Conservation (phyloP, 2,888 invertebrate genomes). For the Melinaea marsaeus region DNA sequence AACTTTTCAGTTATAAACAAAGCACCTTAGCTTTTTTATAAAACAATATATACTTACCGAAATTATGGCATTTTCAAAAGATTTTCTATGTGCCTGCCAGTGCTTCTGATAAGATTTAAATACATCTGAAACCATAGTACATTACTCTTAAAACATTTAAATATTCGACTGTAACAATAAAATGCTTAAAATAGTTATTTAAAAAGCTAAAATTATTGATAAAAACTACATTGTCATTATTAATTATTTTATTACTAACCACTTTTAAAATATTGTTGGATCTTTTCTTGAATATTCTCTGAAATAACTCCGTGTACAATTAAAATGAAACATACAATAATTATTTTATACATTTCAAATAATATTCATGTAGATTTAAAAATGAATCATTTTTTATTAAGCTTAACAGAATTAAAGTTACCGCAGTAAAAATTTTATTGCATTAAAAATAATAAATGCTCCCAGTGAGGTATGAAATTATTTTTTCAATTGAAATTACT, state of each 20-base stretch:
- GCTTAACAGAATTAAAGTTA: constrained; percentile 1
- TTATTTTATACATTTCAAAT: constrained; percentile 1
- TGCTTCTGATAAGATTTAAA: constrained; percentile 31
- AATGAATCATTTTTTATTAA: not conserved
- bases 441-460: not conserved
- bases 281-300: not conserved
- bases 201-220: not conserved
- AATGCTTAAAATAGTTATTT: not conserved
- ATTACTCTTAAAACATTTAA: constrained; percentile 40
- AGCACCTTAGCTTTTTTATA: no score
- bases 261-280: not conserved
- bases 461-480: constrained; percentile 17
- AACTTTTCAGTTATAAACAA: no score
- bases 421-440: not conserved
- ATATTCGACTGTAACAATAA: constrained; percentile 23
- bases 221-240: constrained; percentile 1
- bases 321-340: not conserved
- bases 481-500: not conserved
- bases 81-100: constrained; percentile 42
- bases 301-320: not conserved
- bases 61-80: constrained; percentile 43
- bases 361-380: not conserved
- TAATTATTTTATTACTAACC: no score
- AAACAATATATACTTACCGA: constrained; percentile 37
- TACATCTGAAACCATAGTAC: constrained; percentile 37